Base-by-base conservation (phyloP, 2,113 vertebrate species). In the Limnothrissa miodon region DNA sequence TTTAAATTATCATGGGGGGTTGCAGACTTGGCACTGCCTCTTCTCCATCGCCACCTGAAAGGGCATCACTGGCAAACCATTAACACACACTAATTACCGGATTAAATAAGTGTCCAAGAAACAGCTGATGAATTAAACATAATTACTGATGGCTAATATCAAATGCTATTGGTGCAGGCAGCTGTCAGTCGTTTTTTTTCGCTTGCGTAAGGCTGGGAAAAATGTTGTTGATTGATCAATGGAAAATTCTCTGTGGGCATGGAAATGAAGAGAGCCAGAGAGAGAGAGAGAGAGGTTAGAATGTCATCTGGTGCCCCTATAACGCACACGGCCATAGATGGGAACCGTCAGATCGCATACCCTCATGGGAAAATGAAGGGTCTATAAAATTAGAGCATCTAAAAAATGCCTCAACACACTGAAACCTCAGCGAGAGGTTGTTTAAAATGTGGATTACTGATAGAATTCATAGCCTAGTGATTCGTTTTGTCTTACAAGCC, bases 171-270 rank as follows among this genome's bases (percentile, higher is more conserved):
- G n/a, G 44, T 19, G 46, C 59, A n/a, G 1, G 13, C 39, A 83
- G 17, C 36, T 84, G 48, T 80, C 44, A 48, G 53, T 74, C 53
- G 8, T 45, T 36, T 80, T 89, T 85, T 51, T 87, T 42, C 42
- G 86, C 84, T 90, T 87, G 83, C 84, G 59, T 82, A 86, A 85
- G 79, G 81, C 15, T 81, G 86, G 39, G 87, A 89, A 85, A 81
- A 80, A 33, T 39, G 39, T 86, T 51, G 81, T 79, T 85, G 84
- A 93, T 91, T 93, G 91, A 94, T 88, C 80, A 66, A 81, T 92
- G 92, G 93, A 93, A 93, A 93, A 85, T 83, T 87, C 81, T 86
- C 39, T 0, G 82, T 84, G 86, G 87, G 87, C 83, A 84, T 19
- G 33, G 81, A 29, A 17, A n/a, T 56, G 13, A 62, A 81, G 51